phyloP scores from a whole-genome alignment of 2,888 invertebrate species.

The Cerastoderma edule region DNA sequence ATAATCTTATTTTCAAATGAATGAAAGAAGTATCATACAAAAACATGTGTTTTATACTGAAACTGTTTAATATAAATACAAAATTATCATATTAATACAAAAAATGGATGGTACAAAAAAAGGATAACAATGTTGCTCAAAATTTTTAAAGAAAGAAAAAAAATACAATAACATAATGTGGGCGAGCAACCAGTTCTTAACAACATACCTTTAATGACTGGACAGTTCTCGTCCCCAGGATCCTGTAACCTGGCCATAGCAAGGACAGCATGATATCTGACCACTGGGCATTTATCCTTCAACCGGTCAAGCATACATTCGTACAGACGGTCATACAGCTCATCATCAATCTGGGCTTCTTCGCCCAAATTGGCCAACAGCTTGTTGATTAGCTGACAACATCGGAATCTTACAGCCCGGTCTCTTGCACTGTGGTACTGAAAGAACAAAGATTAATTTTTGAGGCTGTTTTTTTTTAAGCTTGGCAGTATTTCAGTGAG shows the following conservation, averaged over 20 bases:
- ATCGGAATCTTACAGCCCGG: conserved; percentile 88
- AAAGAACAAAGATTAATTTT: no score
- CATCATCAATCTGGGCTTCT: conserved; percentile 91
- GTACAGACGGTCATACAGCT: conserved; percentile 89
- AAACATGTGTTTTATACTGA: no score
- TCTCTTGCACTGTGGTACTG: conserved; percentile 84
- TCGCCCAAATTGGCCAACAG: conserved; percentile 90
- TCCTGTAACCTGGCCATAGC: conserved; percentile 92
- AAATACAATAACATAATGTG: no score
- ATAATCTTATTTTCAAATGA: no score
- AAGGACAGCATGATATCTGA: conserved; percentile 91
- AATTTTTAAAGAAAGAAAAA: no score
- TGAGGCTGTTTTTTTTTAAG: no score
- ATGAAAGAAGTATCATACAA: no score
- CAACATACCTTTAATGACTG: conserved; percentile 87
- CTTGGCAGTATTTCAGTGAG: no score
- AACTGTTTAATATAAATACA: no score
- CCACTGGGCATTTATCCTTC: conserved; percentile 90
- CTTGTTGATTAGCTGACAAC: conserved; percentile 91
- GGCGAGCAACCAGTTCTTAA: not conserved
- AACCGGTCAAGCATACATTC: conserved; percentile 88
- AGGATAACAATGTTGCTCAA: no score
- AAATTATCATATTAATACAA: no score
- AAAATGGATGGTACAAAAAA: no score
- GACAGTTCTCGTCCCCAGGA: conserved; percentile 90